phyloP scores from a whole-genome alignment of 2,113 vertebrate species.

The Castor canadensis region DNA sequence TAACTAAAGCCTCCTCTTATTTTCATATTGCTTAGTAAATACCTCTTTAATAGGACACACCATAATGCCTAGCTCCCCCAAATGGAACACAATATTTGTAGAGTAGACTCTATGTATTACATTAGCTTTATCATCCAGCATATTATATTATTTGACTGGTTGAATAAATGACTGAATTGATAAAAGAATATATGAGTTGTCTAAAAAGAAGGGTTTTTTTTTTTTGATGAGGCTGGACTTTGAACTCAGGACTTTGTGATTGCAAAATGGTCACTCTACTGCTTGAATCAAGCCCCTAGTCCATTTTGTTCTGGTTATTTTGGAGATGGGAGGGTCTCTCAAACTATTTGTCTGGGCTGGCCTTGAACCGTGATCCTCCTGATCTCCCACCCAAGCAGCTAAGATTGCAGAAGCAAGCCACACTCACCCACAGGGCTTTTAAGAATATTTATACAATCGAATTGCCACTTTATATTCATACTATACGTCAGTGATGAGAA shows the following conservation, averaged over 20 bases:
- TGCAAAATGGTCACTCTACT: too few relatives aligned
- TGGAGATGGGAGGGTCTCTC: too few relatives aligned
- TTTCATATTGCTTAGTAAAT: neutral
- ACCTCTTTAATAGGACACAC: neutral
- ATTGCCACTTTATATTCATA: neutral
- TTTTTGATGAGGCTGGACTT: too few relatives aligned
- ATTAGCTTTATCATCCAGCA: too few relatives aligned
- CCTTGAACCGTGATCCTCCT: too few relatives aligned
- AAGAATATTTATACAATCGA: neutral
- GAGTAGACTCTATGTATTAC: neutral
- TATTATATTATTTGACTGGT: neutral
- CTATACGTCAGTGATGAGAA: neutral
- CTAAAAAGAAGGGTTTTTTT: neutral
- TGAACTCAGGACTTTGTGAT: too few relatives aligned
- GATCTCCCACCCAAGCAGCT: too few relatives aligned
- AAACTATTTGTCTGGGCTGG: too few relatives aligned
- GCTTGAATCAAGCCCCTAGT: too few relatives aligned
- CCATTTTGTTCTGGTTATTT: too few relatives aligned
- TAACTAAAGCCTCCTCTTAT: neutral
- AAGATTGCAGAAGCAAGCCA: too few relatives aligned
- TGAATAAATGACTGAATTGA: neutral
- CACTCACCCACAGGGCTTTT: too few relatives aligned
- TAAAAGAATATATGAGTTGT: neutral
- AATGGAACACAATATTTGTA: neutral
- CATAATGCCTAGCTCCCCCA: neutral